Base-by-base conservation (phyloP, 2,797 vertebrate genomes). In the Sebastes dallii region DNA sequence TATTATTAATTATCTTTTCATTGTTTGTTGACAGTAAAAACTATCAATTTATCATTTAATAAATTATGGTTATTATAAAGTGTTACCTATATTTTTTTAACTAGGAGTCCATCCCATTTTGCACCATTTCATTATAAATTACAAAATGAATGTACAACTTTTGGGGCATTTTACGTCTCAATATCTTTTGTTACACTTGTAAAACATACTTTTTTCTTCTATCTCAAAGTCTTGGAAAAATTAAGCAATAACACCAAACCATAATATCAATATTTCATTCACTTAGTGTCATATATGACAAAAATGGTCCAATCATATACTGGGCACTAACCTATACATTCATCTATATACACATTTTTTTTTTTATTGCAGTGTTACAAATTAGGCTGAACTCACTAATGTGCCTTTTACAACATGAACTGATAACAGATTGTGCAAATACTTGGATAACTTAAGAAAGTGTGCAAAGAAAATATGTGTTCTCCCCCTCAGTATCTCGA, bases 401-500 rank as follows among this genome's bases (percentile, higher is more conserved):
- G 8, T 42, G 20, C 12, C 9, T 72, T 59, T 20, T 20, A 46
- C 6, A 72, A 12, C 46, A 54, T 9, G 55, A 2, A 70, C 5
- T 24, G 39, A 16, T 13, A 3, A 30, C 71, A 54, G 77, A 86
- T 75, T 78, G 66, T 75, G 72, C 62, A 86, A 84, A 77, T 20
- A n/a, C 58, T 72, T 78, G 70, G 66, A 78, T 3, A 39, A 36
- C 60, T 56, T 1, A n/a, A 68, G 20, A 58, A 66, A 32, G 12
- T 59, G 18, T 32, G 22, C 29, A 54, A 59, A 46, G 14, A 8
- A 50, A 77, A 54, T 13, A 22, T 2, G 13, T 4, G 8, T 22
- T 20, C 36, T 5, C 29, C 24, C 32, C 65, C 55, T 58, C 18
- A 6, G 18, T 27, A 20, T 70, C 75, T 73, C 4, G 4, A 73